Evolutionary conservation across 2,113 vertebrate genomes (phyloP), one percentile per base, ranked within the genome.

Genomic region (Sinocyclocheilus maitianheensis): DNA sequence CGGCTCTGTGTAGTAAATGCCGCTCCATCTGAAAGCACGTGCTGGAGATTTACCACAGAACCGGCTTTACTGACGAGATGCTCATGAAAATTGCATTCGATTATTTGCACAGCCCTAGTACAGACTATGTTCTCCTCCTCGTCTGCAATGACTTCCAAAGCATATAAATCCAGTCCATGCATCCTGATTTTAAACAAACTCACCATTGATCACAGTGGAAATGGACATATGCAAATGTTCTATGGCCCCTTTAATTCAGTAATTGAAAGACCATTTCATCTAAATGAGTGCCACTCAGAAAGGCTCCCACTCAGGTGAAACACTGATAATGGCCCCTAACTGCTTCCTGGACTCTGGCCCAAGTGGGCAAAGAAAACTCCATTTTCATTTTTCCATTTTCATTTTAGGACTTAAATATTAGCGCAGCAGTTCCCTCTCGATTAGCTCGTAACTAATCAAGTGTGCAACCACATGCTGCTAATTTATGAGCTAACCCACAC

Each of bases 381-480:
- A 71, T 51, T 82, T 81, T 81, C 4, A 84, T 88, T 83, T 85
- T 16, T 46, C 76, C 83, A 81, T 88, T 88, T 85, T 85, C 69
- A 87, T 87, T 88, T 83, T 85, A 77, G 62, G 85, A 77, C 81
- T 90, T 85, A 85, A 85, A 90, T 88, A 90, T 90, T 90, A 86
- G 76, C 26, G 46, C 83, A 81, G 87, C 69, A 34, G 60, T 88
- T 88, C 83, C 62, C 51, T 85, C 79, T 85, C 78, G 88, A 88
- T 83, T 83, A 76, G 89, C 83, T 75, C 74, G 76, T 58, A 83
- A 67, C 87, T 88, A 88, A 87, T 90, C 87, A 88, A 86, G 81
- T 81, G 83, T 82, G 62, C 79, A 85, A 71, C 60, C 87, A 37
- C 63, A 82, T 86, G 77, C 62, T 72, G 24, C 58, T 83, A 90